These are phyloP conservation scores for Volucella bombylans DNA, from an alignment of 2,888 invertebrate genomes.

Conservation along the genomic window DNA sequence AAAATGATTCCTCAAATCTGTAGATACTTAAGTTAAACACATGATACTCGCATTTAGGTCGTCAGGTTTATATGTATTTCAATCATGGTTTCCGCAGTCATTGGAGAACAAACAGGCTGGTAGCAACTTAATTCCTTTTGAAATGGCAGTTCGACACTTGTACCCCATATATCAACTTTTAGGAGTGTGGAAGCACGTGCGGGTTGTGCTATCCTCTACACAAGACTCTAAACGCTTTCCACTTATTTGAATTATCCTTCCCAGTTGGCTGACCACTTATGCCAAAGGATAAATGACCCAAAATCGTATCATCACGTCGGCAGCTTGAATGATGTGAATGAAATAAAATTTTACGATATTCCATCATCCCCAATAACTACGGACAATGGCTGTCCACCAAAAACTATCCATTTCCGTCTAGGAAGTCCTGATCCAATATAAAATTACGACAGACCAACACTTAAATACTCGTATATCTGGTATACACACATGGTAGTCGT, in stretches of 20 bases:
- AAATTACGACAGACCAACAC: constrained; percentile 38
- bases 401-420: constrained; percentile 10
- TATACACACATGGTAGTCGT: not conserved
- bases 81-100: too few species aligned
- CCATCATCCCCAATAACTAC: not conserved
- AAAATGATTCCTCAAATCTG: too few species aligned
- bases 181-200: too few species aligned
- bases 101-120: too few species aligned
- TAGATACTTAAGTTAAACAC: too few species aligned
- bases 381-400: not conserved
- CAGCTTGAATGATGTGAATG: constrained; percentile 28
- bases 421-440: constrained; percentile 25
- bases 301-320: constrained; percentile 29
- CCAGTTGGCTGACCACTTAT: constrained; percentile 18
- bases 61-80: too few species aligned
- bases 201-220: too few species aligned
- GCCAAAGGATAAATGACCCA: constrained; percentile 16
- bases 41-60: too few species aligned
- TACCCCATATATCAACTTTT: too few species aligned
- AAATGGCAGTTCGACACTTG: too few species aligned
- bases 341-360: constrained; percentile 47
- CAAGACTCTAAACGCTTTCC: not conserved
- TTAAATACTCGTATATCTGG: constrained; percentile 41
- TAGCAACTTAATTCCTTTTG: too few species aligned
- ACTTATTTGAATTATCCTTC: constrained; percentile 34